These are phyloP conservation scores for Geococcyx californianus DNA, from an alignment of 2,113 vertebrate genomes.

Conservation along the genomic window DNA sequence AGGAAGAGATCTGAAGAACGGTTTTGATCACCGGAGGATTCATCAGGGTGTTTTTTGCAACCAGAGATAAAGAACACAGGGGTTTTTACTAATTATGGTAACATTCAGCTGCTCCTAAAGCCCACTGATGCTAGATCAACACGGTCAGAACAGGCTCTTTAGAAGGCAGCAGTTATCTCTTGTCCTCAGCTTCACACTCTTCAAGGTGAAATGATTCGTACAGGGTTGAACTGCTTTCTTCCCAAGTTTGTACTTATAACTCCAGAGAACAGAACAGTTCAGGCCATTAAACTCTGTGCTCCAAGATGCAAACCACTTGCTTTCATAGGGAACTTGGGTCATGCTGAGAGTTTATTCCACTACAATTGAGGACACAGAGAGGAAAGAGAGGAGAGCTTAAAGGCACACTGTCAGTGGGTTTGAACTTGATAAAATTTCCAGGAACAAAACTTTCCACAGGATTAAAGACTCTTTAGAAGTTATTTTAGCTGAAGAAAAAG, in stretches of 20 bases:
- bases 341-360: not conserved
- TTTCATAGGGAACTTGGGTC: not conserved
- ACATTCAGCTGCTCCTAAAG: constrained; percentile 31
- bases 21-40: constrained; percentile 31
- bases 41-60: not conserved
- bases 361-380: not conserved
- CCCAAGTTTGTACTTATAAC: not conserved
- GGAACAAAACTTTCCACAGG: not conserved
- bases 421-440: not conserved
- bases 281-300: not conserved
- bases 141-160: not conserved
- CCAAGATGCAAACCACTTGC: not conserved
- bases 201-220: not conserved
- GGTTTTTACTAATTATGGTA: constrained; percentile 16
- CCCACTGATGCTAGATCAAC: not conserved
- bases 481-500: not conserved
- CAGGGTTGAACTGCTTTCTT: not conserved
- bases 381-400: not conserved
- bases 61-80: constrained; percentile 7
- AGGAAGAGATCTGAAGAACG: not conserved
- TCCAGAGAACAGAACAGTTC: not conserved
- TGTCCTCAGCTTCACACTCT: not conserved
- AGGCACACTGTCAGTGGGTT: not conserved
- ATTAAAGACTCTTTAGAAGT: not conserved
- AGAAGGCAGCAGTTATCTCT: not conserved